Base-by-base conservation (phyloP, 2,888 invertebrate genomes). In the Apodemia mormo region DNA sequence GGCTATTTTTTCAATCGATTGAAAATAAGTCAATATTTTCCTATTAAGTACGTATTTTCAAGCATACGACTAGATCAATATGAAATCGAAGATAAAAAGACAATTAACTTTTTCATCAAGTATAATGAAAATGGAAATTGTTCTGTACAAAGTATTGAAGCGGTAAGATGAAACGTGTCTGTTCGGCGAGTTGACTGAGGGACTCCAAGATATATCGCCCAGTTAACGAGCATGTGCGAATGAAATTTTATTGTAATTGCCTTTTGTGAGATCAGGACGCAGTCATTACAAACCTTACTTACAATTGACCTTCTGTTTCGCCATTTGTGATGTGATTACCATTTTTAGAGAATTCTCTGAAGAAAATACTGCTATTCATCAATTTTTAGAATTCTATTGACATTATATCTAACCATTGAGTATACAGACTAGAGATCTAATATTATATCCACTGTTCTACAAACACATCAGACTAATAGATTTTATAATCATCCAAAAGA, bases 191-290 rank as follows among this genome's bases (percentile, higher is more conserved):
- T 81, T 83, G 85, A 85, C 85, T 86, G 85, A 87, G 87, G 84
- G 88, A 84, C 86, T 87, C 85, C 86, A 84, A 92, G 90, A 91
- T 90, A 90, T 92, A 92, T 89, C 86, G 89, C 85, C 87, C 86
- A 87, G 90, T 92, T 93, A 93, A 93, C 92, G 93, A 92, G 90
- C 90, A 89, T 90, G 90, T 90, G 90, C 85, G 91, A 92, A 92
- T 90, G 88, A 87, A 90, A 90, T 89, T 92, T 92, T 93, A 93
- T 92, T 93, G 92, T 92, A 93, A 93, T 93, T 93, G 93, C 92
- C 89, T 92, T 92, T 92, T 90, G 90, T 90, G 90, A 93, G 93
- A 92, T 92, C 88, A 88, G 84, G 88, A 85, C 88, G 84, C 90
- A 89, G 91, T 90, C 89, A 90, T 91, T 90, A 91, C 88, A 77